Evolutionary conservation across 2,888 invertebrate species (phyloP).

Genomic region (Nowickia ferox): DNA sequence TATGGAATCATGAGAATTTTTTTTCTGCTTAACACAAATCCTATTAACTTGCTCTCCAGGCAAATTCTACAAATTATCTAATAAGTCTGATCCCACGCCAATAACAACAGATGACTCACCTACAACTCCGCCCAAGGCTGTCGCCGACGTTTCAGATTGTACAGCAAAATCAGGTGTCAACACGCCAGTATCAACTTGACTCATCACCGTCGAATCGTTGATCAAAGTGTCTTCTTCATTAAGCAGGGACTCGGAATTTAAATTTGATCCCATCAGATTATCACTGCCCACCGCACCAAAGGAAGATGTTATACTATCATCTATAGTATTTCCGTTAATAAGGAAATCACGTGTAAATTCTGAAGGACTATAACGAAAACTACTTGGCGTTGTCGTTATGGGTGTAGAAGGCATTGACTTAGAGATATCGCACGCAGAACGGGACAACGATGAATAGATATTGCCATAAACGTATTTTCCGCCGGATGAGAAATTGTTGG

Average conservation of each 20-base stretch:
- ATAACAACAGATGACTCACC: conserved; percentile 78
- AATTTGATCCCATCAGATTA: conserved; percentile 65
- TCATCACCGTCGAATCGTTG: conserved; percentile 68
- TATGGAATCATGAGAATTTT: conserved; percentile 62
- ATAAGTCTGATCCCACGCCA: conserved; percentile 80
- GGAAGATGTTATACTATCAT: conserved; percentile 81
- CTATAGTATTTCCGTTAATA: conserved; percentile 86
- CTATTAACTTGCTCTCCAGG: conserved; percentile 78
- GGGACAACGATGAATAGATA: conserved; percentile 69
- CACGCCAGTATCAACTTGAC: conserved; percentile 73
- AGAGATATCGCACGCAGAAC: conserved; percentile 85
- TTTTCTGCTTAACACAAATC: conserved; percentile 56
- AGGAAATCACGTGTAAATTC: conserved; percentile 84
- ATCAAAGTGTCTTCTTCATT: conserved; percentile 72
- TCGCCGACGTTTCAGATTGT: conserved; percentile 66
- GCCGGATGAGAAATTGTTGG: conserved; percentile 54
- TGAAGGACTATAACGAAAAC: conserved; percentile 85
- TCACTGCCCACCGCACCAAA: conserved; percentile 72
- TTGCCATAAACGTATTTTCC: conserved; percentile 61
- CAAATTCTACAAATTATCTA: conserved; percentile 82
- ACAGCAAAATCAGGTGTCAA: conserved; percentile 75
- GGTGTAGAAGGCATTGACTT: conserved; percentile 92
- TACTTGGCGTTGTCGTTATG: conserved; percentile 84
- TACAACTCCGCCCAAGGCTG: conserved; percentile 73
- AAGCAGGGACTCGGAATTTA: conserved; percentile 48